Evolutionary conservation across 2,797 vertebrate genomes (phyloP).

Genomic region (Centropyge bicolor): DNA sequence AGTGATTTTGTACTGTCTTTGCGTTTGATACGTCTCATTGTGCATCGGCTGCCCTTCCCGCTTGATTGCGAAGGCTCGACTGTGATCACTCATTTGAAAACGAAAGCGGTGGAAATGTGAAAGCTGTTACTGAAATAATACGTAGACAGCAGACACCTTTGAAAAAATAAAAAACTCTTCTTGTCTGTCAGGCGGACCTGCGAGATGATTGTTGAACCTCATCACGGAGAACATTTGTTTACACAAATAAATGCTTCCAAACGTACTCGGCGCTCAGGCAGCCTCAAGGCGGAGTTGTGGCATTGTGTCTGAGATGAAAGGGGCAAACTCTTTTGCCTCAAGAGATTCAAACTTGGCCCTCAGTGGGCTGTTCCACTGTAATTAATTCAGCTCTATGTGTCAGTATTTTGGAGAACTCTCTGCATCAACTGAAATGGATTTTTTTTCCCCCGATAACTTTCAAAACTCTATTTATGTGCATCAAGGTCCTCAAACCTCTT

Average conservation of each 20-base stretch:
- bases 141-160: slow-evolving; percentile 54
- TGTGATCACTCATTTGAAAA: slow-evolving; percentile 65
- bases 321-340: slow-evolving; percentile 71
- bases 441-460: slow-evolving; percentile 65
- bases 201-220: slow-evolving; percentile 71
- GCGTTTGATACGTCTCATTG: slow-evolving; percentile 48
- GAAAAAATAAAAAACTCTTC: slow-evolving; percentile 37
- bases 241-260: slow-evolving; percentile 74
- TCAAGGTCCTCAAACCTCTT: slow-evolving; percentile 49
- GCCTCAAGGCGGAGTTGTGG: slow-evolving; percentile 73
- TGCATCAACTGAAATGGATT: slow-evolving; percentile 53
- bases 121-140: slow-evolving; percentile 58
- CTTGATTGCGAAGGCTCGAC: slow-evolving; percentile 54
- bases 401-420: slow-evolving; percentile 61
- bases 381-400: slow-evolving; percentile 72
- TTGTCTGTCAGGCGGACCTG: slow-evolving; percentile 60
- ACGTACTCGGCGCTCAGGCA: slow-evolving; percentile 52
- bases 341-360: slow-evolving; percentile 75
- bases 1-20: slow-evolving; percentile 8
- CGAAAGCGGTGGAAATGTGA: slow-evolving; percentile 54
- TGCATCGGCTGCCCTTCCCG: slow-evolving; percentile 51
- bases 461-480: slow-evolving; percentile 65
- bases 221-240: slow-evolving; percentile 78
- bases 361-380: slow-evolving; percentile 67
- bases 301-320: slow-evolving; percentile 80